These are phyloP conservation scores for Lordiphosa andalusiaca DNA, from an alignment of 2,888 invertebrate species.

Conservation along the genomic window DNA sequence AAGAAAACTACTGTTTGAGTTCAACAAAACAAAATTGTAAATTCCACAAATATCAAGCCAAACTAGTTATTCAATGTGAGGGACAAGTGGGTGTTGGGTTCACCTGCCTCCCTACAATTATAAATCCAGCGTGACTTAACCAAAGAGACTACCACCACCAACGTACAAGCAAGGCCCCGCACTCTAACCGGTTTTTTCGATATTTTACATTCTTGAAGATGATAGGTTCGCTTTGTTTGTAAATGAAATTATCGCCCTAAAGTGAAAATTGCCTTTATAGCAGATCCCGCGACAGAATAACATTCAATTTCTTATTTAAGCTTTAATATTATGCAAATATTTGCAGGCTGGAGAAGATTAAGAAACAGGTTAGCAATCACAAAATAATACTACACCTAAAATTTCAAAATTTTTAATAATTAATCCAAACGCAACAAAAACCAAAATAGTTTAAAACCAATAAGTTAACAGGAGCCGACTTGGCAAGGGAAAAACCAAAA, in stretches of 20 bases:
- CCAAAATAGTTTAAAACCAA: neutral
- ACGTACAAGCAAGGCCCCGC: neutral
- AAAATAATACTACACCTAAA: neutral
- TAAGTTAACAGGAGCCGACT: neutral
- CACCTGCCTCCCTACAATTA: neutral
- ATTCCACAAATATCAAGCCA: neutral
- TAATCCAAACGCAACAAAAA: slow-evolving; percentile 56
- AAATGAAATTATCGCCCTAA: slow-evolving; percentile 57
- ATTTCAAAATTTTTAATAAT: slow-evolving; percentile 23
- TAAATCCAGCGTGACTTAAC: slow-evolving; percentile 36
- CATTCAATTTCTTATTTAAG: slow-evolving; percentile 16
- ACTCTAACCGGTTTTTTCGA: slow-evolving; percentile 26
- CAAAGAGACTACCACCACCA: slow-evolving; percentile 6
- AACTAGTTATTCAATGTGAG: slow-evolving; percentile 5
- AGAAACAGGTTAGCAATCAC: slow-evolving; percentile 19
- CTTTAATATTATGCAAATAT: slow-evolving; percentile 60
- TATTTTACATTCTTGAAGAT: slow-evolving; percentile 38
- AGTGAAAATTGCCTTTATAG: slow-evolving; percentile 57
- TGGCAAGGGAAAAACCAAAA: slow-evolving; percentile 21
- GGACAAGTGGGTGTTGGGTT: slow-evolving; percentile 22
- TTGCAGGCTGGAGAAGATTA: slow-evolving; percentile 42
- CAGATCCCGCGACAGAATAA: slow-evolving; percentile 54
- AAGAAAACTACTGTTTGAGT: neutral
- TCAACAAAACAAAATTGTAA: neutral
- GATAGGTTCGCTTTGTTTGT: slow-evolving; percentile 48